Percentiles rank a stretch among this genome's conserved stretches.
These are phyloP conservation scores for Standfussiana lucernea DNA, from an alignment of 2,888 invertebrate species.

Conservation along the genomic window DNA sequence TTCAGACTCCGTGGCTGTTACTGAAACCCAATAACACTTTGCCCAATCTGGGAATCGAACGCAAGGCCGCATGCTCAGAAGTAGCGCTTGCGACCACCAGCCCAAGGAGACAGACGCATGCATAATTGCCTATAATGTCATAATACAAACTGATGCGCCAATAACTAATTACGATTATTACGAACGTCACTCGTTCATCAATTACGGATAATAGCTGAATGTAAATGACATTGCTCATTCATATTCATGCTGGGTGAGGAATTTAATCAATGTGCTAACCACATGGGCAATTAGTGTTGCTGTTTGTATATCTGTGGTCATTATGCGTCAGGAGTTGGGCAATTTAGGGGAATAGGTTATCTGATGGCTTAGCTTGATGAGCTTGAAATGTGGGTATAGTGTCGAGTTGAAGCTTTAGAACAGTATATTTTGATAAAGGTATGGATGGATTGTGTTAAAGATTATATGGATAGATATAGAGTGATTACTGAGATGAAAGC, in stretches of 20 bases:
- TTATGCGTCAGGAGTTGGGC: constrained; percentile 48
- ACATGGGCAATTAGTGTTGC: constrained; percentile 71
- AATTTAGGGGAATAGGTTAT: constrained; percentile 47
- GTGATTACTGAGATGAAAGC: not conserved
- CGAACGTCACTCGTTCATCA: constrained; percentile 65
- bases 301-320: constrained; percentile 61
- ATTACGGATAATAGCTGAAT: constrained; percentile 72
- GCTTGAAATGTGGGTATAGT: constrained; percentile 11
- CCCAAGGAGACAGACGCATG: not conserved
- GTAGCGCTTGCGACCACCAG: not conserved
- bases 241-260: constrained; percentile 76
- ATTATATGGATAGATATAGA: no score
- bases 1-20: not conserved
- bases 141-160: constrained; percentile 35
- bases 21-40: not conserved
- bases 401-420: not conserved
- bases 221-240: constrained; percentile 78
- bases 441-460: not conserved
- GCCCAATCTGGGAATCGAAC: not conserved
- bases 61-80: not conserved
- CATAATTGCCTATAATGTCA: constrained; percentile 37
- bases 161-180: constrained; percentile 64
- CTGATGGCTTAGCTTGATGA: constrained; percentile 36
- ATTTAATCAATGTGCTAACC: constrained; percentile 78
- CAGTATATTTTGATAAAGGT: not conserved